Conservation (phyloP, 2,113 vertebrate genomes). For the Guaruba guarouba region DNA sequence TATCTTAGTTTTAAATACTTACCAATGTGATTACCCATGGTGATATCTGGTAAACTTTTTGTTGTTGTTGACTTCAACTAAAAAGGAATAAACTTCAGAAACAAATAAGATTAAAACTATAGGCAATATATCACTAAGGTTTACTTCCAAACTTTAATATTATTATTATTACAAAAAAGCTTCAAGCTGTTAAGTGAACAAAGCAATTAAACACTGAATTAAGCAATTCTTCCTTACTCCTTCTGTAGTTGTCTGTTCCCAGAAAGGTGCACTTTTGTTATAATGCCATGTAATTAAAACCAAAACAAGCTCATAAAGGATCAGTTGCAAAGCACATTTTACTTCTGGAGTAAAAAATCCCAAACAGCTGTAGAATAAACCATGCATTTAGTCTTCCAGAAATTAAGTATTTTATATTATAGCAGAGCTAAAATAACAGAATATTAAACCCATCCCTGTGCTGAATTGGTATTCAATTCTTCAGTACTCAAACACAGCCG, state of each 20-base stretch:
- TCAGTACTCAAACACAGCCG: not conserved
- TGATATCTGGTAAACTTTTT: not conserved
- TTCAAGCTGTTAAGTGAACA: not conserved
- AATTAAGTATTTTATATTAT: not conserved
- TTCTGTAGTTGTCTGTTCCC: not conserved
- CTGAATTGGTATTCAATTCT: not conserved
- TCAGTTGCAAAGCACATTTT: not conserved
- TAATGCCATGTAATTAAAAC: not conserved
- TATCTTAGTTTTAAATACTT: not conserved
- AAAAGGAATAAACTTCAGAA: not conserved
- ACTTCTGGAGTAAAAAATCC: not conserved
- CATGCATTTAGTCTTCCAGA: not conserved
- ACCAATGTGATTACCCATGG: not conserved
- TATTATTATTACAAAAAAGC: not conserved
- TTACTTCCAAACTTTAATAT: not conserved
- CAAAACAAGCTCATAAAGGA: not conserved
- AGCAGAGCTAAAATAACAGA: not conserved
- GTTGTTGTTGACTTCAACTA: not conserved
- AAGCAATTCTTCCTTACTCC: not conserved
- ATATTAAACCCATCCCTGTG: not conserved
- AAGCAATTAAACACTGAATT: not conserved
- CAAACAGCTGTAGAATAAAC: not conserved
- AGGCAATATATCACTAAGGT: not conserved
- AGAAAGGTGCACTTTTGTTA: not conserved
- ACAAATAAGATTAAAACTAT: not conserved